phyloP scores from a whole-genome alignment of 2,113 vertebrate species.

The Paramisgurnus dabryanus region DNA sequence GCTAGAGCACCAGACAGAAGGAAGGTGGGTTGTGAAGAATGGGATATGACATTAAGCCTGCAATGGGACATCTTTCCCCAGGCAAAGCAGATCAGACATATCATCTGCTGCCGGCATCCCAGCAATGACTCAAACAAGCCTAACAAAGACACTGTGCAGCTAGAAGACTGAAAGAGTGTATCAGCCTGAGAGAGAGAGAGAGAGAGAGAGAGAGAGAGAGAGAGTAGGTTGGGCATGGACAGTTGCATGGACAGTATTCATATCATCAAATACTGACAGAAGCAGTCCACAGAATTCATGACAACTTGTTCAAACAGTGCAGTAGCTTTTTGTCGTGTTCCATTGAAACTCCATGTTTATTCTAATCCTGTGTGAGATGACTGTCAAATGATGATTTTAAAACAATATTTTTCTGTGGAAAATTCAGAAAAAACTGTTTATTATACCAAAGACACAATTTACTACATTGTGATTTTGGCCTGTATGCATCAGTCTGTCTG shows the following conservation, averaged over 20 bases:
- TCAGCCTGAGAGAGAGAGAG: background rate
- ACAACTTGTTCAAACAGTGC: background rate
- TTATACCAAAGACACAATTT: conserved; percentile 14
- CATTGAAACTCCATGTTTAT: conserved; percentile 27
- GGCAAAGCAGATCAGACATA: conserved; percentile 28
- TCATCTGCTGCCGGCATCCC: background rate
- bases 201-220: background rate
- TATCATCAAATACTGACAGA: background rate
- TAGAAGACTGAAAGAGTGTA: background rate
- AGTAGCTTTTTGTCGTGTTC: background rate
- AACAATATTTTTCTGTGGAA: background rate
- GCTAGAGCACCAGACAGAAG: conserved; percentile 13
- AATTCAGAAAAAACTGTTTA: background rate
- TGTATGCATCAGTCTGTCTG: conserved; percentile 10
- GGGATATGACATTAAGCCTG: conserved; percentile 28
- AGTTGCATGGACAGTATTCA: background rate
- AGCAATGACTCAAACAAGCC: conserved; percentile 21
- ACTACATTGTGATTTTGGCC: background rate
- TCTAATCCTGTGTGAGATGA: background rate
- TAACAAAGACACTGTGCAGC: conserved; percentile 26
- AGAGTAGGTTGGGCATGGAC: background rate
- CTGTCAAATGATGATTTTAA: conserved; percentile 3
- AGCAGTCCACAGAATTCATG: background rate
- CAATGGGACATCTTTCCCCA: conserved; percentile 25
- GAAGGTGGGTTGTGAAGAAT: conserved; percentile 43